A percentile compares a stretch with the other conserved stretches of the same genome.
Evolutionary conservation across 2,113 vertebrate species (phyloP).

Genomic region (Candoia aspera): DNA sequence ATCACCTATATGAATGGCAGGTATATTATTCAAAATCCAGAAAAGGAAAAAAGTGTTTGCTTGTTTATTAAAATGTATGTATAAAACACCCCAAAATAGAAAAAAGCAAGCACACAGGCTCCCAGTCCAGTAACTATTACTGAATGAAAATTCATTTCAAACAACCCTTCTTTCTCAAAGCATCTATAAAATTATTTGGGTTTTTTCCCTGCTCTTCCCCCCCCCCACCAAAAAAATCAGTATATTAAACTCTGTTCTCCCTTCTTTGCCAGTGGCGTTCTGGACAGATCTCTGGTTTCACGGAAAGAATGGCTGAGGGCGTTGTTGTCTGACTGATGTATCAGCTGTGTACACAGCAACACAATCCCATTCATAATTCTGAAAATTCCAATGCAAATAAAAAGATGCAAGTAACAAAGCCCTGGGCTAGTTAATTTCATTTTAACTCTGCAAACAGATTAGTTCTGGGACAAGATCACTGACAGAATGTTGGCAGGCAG

Average conservation of each 20-base stretch:
- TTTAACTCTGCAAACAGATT: constrained; percentile 19
- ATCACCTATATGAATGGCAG: not conserved
- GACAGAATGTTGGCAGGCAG: constrained; percentile 11
- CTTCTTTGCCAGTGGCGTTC: not conserved
- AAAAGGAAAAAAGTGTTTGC: no score
- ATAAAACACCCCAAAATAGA: not conserved
- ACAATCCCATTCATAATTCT: constrained; percentile 14
- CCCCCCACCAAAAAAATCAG: not conserved
- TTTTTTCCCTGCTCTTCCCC: not conserved
- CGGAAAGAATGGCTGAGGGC: constrained; percentile 4
- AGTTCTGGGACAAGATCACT: not conserved
- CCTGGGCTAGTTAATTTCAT: constrained; percentile 8
- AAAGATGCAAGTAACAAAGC: not conserved
- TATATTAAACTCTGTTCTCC: not conserved
- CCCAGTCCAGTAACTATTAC: not conserved
- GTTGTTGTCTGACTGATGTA: not conserved
- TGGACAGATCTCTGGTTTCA: not conserved
- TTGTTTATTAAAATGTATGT: no score
- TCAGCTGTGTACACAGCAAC: not conserved
- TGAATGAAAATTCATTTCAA: not conserved
- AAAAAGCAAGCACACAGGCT: not conserved
- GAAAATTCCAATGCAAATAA: not conserved
- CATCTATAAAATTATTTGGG: not conserved
- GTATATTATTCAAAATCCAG: not conserved
- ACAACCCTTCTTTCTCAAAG: not conserved